Conservation (phyloP, 1,140 invertebrate species). For the Cecropterus lyciades region DNA sequence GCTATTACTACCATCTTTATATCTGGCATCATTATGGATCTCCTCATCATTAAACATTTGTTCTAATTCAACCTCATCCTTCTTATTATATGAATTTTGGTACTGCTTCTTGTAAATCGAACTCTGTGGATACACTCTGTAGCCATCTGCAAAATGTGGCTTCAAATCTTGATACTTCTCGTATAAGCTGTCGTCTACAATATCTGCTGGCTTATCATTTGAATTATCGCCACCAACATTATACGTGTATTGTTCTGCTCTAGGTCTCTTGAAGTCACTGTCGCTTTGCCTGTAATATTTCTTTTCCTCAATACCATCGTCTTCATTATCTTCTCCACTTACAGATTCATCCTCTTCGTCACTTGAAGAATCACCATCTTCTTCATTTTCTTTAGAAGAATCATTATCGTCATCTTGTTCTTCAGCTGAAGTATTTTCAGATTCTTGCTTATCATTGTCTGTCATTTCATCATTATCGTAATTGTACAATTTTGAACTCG, state of each 20-base stretch:
- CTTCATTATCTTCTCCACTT: slow-evolving; percentile 33
- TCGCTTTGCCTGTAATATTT: background rate
- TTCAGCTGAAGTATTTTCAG: slow-evolving; percentile 22
- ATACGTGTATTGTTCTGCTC: slow-evolving; percentile 25
- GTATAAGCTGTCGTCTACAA: slow-evolving; percentile 43
- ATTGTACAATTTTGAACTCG: slow-evolving; percentile 56
- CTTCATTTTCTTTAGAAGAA: slow-evolving; percentile 21
- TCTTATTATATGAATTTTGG: slow-evolving; percentile 47
- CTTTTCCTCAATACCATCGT: slow-evolving; percentile 21
- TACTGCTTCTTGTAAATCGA: slow-evolving; percentile 41
- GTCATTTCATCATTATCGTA: slow-evolving; percentile 46
- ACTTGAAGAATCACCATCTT: slow-evolving; percentile 32
- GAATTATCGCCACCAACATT: slow-evolving; percentile 30
- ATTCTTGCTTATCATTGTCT: slow-evolving; percentile 15
- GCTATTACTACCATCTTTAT: slow-evolving; percentile 64
- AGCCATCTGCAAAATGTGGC: slow-evolving; percentile 52
- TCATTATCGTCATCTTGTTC: slow-evolving; percentile 33
- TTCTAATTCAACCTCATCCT: slow-evolving; percentile 45
- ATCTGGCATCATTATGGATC: slow-evolving; percentile 44
- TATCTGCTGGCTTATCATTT: slow-evolving; percentile 36
- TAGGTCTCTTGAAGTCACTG: slow-evolving; percentile 8
- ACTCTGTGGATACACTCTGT: slow-evolving; percentile 57
- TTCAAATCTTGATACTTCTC: slow-evolving; percentile 51
- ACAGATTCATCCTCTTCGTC: slow-evolving; percentile 3
- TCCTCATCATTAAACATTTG: slow-evolving; percentile 56